Base-by-base conservation (phyloP, 2,888 invertebrate species). In the Melanostoma scalare region DNA sequence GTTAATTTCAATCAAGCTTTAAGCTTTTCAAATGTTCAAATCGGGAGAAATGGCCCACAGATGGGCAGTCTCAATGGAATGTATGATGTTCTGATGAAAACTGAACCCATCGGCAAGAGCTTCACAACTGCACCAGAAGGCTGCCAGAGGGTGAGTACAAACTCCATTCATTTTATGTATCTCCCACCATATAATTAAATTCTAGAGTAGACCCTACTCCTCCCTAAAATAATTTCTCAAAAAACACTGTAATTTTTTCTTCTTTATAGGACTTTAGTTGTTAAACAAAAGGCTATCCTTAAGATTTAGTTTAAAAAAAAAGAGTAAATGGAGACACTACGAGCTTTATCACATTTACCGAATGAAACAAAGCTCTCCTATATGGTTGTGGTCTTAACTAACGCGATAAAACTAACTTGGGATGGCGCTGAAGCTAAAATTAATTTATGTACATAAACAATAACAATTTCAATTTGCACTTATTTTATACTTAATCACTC, bases 1-100 rank as follows among this genome's bases (percentile, higher is more conserved):
- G 87, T 96, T 6, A 92, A 93, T 85, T 94, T 96, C 87, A 94
- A 94, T 86, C 91, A 94, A 56, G 94, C 95, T 0, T 88, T 93
- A 52, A 92, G 92, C 30, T 95, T 95, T 89, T 92, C 93, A 72
- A 94, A 93, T 87, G 96, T 94, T 50, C 93, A 94, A 85, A 94
- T 95, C 63, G 95, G 95, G 8, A 92, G 94, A 44, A 89, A 91
- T 63, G 94, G 93, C 2, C 93, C 93, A 1, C 87, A 88, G 38
- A 92, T 93, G 91, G 92, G 93, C 38, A 91, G 91, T 77, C 90
- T 92, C 53, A 90, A 89, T 75, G 89, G 90, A 2, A 88, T 89
- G 44, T 91, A 91, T 76, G 91, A 92, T 68, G 89, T 92, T 38
- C 90, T 92, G n/a, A 89, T 93, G 84, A 92, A 93, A 58, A 92